Percentiles rank a stretch among this genome's conserved stretches.
Conservation (phyloP, 2,113 vertebrate species). For the Coptodon rendalli region DNA sequence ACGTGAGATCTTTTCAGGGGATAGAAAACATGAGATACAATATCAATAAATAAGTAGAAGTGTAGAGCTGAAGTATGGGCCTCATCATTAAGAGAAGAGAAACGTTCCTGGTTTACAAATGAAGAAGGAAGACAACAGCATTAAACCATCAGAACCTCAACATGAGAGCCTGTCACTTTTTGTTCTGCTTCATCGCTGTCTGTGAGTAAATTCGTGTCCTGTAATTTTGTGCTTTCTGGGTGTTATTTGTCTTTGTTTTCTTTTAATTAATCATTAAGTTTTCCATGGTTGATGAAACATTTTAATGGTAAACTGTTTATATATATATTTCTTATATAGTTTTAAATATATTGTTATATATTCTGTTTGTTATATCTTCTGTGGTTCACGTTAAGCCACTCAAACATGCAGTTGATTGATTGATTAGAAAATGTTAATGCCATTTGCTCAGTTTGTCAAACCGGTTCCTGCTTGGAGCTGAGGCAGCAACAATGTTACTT, state of each 20-base stretch:
- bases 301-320: background rate
- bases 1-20: background rate
- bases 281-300: background rate
- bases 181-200: background rate
- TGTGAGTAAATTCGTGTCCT: background rate
- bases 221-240: accelerated
- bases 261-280: background rate
- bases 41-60: background rate
- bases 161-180: background rate
- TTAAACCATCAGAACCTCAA: background rate
- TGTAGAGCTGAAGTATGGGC: background rate
- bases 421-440: background rate
- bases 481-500: background rate
- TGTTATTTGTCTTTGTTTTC: accelerated
- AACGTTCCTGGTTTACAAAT: background rate
- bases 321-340: background rate
- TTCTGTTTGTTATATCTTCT: background rate
- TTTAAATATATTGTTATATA: background rate
- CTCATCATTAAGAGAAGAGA: background rate
- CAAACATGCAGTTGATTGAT: too few relatives aligned
- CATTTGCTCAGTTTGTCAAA: accelerated
- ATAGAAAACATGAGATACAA: accelerated
- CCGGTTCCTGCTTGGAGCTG: background rate
- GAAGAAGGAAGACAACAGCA: background rate
- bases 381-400: background rate